These are phyloP conservation scores for Drosophila virilis DNA, from an alignment of 1,140 invertebrate species.

Conservation along the genomic window DNA sequence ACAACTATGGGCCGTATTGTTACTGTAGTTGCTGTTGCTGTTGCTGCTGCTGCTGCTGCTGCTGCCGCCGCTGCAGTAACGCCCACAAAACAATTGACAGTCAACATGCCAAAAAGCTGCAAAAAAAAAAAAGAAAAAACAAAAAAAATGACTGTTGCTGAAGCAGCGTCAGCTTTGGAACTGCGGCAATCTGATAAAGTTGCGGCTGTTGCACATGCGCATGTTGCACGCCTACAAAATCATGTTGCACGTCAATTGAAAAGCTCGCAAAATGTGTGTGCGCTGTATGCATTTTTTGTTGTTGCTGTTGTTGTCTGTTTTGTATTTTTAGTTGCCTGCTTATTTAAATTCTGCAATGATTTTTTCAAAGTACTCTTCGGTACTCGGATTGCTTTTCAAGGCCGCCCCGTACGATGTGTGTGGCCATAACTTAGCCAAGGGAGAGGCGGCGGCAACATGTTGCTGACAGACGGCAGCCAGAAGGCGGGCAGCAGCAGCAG, in stretches of 20 bases:
- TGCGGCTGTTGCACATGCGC: slow-evolving; percentile 79
- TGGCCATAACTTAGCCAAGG: slow-evolving; percentile 53
- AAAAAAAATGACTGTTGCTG: slow-evolving; percentile 41
- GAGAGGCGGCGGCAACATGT: slow-evolving; percentile 31
- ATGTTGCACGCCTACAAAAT: slow-evolving; percentile 84
- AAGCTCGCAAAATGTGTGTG: slow-evolving; percentile 65
- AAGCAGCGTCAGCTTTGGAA: slow-evolving; percentile 30
- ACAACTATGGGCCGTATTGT: slow-evolving; percentile 53
- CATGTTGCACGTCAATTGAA: slow-evolving; percentile 83
- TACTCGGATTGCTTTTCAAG: slow-evolving; percentile 55
- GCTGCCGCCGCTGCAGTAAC: slow-evolving; percentile 56
- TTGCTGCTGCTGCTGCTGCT: slow-evolving; percentile 43
- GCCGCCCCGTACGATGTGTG: slow-evolving; percentile 63
- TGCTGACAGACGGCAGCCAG: slow-evolving; percentile 76
- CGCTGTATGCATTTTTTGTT: slow-evolving; percentile 30
- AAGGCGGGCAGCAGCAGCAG: slow-evolving; percentile 52
- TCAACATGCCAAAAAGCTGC: slow-evolving; percentile 61
- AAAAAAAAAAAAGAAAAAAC: slow-evolving; percentile 24
- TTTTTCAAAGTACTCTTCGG: slow-evolving; percentile 68
- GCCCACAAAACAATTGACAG: slow-evolving; percentile 82
- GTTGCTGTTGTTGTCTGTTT: slow-evolving; percentile 3
- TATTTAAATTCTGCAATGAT: slow-evolving; percentile 80
- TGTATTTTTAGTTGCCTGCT: slow-evolving; percentile 47
- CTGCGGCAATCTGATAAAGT: slow-evolving; percentile 74
- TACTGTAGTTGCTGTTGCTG: slow-evolving; percentile 27